Conservation (phyloP, 1,140 invertebrate species). For the Drosophila paulistorum region DNA sequence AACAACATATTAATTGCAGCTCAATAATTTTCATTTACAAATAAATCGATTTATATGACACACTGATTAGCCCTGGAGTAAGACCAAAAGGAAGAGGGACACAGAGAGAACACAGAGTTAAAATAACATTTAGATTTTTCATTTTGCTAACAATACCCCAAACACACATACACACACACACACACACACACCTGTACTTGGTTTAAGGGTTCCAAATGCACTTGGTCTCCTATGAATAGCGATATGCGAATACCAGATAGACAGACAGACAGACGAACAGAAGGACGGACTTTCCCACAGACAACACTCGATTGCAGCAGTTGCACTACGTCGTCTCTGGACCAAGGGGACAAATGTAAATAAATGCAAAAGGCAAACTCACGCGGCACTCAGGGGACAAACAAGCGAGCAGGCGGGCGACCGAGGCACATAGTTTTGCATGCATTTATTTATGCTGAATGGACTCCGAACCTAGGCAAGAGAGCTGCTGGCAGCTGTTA, state of each 20-base stretch:
- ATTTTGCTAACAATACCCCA: slow-evolving; percentile 45
- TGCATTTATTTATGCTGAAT: slow-evolving; percentile 53
- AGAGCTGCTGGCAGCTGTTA: slow-evolving; percentile 43
- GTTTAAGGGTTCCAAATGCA: slow-evolving; percentile 24
- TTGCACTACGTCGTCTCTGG: slow-evolving; percentile 15
- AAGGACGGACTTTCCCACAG: not conserved
- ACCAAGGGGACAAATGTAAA: slow-evolving; percentile 62
- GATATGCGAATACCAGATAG: slow-evolving; percentile 32
- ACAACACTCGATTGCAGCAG: not conserved
- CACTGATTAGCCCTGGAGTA: slow-evolving; percentile 46
- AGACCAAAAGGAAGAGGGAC: not conserved
- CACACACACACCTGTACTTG: slow-evolving; percentile 56
- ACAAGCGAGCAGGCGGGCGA: not conserved
- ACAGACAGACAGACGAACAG: not conserved
- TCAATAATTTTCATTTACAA: slow-evolving; percentile 13
- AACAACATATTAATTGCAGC: not conserved
- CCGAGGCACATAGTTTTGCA: slow-evolving; percentile 64
- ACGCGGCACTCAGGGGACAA: slow-evolving; percentile 18
- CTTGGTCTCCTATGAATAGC: slow-evolving; percentile 44
- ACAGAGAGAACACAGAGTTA: slow-evolving; percentile 14
- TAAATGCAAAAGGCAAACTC: slow-evolving; percentile 62
- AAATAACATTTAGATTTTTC: slow-evolving; percentile 61
- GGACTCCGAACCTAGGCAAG: slow-evolving; percentile 34
- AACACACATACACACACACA: slow-evolving; percentile 42
- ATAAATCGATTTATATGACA: slow-evolving; percentile 1